Conservation (phyloP, 2,888 invertebrate genomes). For the Trichacis sp. region DNA sequence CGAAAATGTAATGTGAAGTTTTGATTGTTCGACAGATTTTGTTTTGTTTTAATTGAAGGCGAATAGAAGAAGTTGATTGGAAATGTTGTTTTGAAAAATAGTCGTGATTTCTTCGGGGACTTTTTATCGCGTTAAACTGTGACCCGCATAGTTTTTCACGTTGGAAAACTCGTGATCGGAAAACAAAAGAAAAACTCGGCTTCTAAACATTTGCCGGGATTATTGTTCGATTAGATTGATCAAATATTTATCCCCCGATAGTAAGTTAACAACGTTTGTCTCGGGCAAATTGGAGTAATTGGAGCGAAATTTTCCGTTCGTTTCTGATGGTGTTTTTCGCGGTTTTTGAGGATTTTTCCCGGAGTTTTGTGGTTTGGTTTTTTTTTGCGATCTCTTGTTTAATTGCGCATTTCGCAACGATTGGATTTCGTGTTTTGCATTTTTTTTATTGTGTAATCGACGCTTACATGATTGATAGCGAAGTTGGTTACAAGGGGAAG, state of each 20-base stretch:
- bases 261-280: conserved; percentile 37
- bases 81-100: too few relatives aligned
- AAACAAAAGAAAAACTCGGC: too few relatives aligned
- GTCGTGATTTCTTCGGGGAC: too few relatives aligned
- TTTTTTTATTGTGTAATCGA: conserved; percentile 36
- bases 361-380: background rate
- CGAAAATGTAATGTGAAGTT: too few relatives aligned
- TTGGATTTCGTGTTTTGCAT: conserved; percentile 2
- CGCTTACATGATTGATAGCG: conserved; percentile 30
- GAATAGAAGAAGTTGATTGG: too few relatives aligned
- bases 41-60: too few relatives aligned
- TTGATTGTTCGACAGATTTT: too few relatives aligned
- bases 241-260: conserved; percentile 18
- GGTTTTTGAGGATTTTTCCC: background rate
- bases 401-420: background rate
- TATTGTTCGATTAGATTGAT: conserved; percentile 12
- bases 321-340: too few relatives aligned
- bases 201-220: background rate
- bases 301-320: too few relatives aligned
- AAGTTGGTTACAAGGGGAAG: conserved; percentile 17
- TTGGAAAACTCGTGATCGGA: too few relatives aligned
- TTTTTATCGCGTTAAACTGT: too few relatives aligned
- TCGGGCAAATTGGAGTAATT: conserved; percentile 14
- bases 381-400: background rate
- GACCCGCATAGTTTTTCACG: too few relatives aligned